These are phyloP conservation scores for Actinia tenebrosa DNA, from an alignment of 64 coral and sea anemone species.

Conservation along the genomic window DNA sequence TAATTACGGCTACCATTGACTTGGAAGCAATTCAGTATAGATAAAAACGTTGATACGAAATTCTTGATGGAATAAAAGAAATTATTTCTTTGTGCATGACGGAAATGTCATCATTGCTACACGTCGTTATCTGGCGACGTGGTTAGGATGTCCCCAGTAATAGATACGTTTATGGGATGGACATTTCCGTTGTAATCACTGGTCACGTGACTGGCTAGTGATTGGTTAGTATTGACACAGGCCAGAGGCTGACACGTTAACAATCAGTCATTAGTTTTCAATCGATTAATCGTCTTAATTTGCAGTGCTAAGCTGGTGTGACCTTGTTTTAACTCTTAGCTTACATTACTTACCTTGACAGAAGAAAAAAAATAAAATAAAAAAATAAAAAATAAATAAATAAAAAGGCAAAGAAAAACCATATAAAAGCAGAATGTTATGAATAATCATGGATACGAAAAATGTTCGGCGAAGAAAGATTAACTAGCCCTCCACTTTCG, in stretches of 20 bases:
- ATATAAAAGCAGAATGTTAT: background rate
- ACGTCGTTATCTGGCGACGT: background rate
- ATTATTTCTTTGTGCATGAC: too few species aligned
- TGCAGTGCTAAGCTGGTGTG: background rate
- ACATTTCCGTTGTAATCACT: background rate
- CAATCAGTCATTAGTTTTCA: background rate
- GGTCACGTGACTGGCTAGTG: background rate
- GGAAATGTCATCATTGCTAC: background rate
- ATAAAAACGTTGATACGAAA: background rate
- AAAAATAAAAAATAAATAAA: too few species aligned
- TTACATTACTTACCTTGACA: background rate
- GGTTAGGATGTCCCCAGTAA: background rate
- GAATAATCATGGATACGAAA: too few species aligned
- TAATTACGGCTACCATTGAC: background rate
- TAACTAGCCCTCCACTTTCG: too few species aligned
- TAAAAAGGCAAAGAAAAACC: background rate
- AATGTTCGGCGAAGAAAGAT: too few species aligned
- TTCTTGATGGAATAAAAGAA: background rate
- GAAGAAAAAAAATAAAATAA: background rate
- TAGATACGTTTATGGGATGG: conserved; percentile 10
- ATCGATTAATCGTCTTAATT: background rate
- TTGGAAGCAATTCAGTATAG: background rate
- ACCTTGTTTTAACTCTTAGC: background rate
- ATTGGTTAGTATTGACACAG: background rate
- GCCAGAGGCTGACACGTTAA: background rate